phyloP scores from a whole-genome alignment of 1,140 invertebrate genomes.

The Lasaia peninsularis region DNA sequence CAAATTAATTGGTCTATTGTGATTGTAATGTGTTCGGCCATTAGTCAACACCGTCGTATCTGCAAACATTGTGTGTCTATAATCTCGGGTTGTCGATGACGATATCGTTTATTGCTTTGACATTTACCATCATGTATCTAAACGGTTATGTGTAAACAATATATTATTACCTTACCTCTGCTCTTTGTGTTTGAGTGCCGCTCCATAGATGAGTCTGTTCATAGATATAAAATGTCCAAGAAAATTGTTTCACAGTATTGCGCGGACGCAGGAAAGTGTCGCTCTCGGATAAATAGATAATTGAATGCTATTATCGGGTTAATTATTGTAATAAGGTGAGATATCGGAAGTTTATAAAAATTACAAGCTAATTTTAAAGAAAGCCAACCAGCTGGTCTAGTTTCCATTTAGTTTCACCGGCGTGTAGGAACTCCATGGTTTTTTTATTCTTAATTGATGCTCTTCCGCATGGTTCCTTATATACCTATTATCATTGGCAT shows the following conservation, averaged over 20 bases:
- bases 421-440: constrained; percentile 35
- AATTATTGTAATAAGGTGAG: not conserved
- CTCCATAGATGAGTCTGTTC: not conserved
- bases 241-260: not conserved
- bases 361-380: constrained; percentile 26
- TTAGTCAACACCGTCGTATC: constrained; percentile 42
- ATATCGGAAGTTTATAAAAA: constrained; percentile 9
- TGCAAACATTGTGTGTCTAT: constrained; percentile 30
- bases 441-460: constrained; percentile 52
- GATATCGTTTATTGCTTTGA: constrained; percentile 33
- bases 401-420: constrained; percentile 53
- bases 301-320: constrained; percentile 2
- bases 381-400: constrained; percentile 36
- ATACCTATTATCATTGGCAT: not conserved
- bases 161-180: constrained; percentile 10
- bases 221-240: not conserved
- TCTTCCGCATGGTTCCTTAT: constrained; percentile 40
- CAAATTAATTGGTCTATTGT: constrained; percentile 63
- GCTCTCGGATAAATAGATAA: not conserved
- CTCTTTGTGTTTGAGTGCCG: constrained; percentile 1
- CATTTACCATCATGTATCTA: constrained; percentile 30
- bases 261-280: not conserved
- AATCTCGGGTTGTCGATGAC: constrained; percentile 26
- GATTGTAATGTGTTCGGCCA: constrained; percentile 39
- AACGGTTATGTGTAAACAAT: constrained; percentile 22